These are phyloP conservation scores for Globia sparganii DNA, from an alignment of 2,888 invertebrate species.

Conservation along the genomic window DNA sequence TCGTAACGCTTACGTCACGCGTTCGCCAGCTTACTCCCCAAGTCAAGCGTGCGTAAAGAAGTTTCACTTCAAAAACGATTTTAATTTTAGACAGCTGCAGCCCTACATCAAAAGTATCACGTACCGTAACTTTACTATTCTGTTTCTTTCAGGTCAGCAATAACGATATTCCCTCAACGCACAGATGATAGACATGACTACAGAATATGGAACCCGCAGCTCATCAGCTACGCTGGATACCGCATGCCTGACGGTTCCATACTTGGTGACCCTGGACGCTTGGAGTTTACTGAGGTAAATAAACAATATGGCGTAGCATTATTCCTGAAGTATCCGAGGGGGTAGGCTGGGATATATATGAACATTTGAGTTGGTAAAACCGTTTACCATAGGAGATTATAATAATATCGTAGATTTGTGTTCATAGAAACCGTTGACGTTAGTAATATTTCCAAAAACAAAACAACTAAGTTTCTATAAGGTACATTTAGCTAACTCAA, in stretches of 20 bases:
- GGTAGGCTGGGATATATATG: background rate
- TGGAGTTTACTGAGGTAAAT: slow-evolving; percentile 97
- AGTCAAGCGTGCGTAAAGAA: too few relatives aligned
- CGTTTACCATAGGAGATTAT: background rate
- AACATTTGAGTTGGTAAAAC: background rate
- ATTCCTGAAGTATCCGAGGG: too few relatives aligned
- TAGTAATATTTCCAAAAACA: too few relatives aligned
- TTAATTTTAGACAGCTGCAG: background rate
- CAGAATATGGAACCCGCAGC: slow-evolving; percentile 97
- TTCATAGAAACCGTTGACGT: background rate
- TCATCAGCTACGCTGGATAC: slow-evolving; percentile 97
- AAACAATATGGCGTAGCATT: background rate
- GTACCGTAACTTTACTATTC: background rate
- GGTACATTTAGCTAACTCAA: too few relatives aligned
- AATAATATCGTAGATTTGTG: background rate
- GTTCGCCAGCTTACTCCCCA: too few relatives aligned
- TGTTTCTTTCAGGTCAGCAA: slow-evolving; percentile 94
- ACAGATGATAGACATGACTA: slow-evolving; percentile 97
- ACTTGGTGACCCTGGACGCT: slow-evolving; percentile 95
- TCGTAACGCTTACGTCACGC: too few relatives aligned
- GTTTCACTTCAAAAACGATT: too few relatives aligned
- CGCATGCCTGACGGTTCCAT: slow-evolving; percentile 95
- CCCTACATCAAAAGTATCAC: background rate
- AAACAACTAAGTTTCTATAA: too few relatives aligned
- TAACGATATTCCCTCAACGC: slow-evolving; percentile 98